Percentiles rank a stretch among this genome's conserved stretches.
These are phyloP conservation scores for Enteromius trimaculatus DNA, from an alignment of 2,797 vertebrate species.

Conservation along the genomic window DNA sequence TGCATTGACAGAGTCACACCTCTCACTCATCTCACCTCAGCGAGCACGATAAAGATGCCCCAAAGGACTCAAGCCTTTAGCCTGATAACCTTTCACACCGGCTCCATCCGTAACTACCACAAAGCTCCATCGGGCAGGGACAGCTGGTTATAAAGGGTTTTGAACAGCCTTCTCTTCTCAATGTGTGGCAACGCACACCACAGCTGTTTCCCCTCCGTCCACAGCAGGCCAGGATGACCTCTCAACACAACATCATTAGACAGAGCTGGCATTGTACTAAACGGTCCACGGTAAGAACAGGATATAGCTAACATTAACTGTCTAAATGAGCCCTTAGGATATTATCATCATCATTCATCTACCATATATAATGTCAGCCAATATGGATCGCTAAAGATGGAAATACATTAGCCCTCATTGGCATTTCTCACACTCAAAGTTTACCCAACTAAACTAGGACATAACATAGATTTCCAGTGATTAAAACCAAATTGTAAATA, in stretches of 20 bases:
- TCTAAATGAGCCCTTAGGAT: constrained; percentile 64
- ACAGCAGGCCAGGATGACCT: constrained; percentile 63
- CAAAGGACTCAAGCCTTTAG: constrained; percentile 41
- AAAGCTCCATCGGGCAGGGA: constrained; percentile 30
- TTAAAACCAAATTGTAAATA: background rate
- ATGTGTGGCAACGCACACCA: constrained; percentile 41
- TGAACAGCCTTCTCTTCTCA: constrained; percentile 46
- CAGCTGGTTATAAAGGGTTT: constrained; percentile 30
- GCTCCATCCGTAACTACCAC: constrained; percentile 27
- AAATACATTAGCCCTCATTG: constrained; percentile 4
- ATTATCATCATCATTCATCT: constrained; percentile 56
- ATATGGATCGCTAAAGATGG: constrained; percentile 23
- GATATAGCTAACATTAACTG: constrained; percentile 52
- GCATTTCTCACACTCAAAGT: constrained; percentile 19
- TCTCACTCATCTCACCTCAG: constrained; percentile 23
- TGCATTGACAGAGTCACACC: constrained; percentile 37
- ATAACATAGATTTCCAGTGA: background rate
- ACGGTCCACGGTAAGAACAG: constrained; percentile 22
- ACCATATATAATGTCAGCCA: constrained; percentile 60
- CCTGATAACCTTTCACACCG: constrained; percentile 46
- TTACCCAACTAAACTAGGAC: background rate
- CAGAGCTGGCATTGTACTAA: constrained; percentile 57
- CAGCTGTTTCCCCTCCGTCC: constrained; percentile 49
- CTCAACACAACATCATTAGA: constrained; percentile 68
- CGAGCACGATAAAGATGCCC: background rate